Evolutionary conservation across 2,888 invertebrate genomes (phyloP), one percentile per base, ranked within the genome.

Genomic region (Orthosia cruda): DNA sequence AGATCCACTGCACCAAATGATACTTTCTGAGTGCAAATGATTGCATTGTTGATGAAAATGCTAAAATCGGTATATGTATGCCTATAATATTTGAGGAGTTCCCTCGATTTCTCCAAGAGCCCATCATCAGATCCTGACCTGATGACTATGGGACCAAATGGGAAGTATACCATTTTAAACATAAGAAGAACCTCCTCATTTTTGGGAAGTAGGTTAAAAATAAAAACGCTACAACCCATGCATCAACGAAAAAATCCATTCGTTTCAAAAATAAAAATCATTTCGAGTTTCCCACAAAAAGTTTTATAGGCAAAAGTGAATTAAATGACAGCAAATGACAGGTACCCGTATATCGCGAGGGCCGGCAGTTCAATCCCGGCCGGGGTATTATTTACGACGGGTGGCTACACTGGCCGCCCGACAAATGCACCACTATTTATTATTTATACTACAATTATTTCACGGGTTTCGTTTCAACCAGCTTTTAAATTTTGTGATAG

Each of bases 281-380:
- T 49, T 61, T 18, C 18, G 50, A 40, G 40, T 23, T 16, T 50
- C 32, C 55, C 57, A 47, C 73, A 68, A 71, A 70, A 73, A 54
- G 40, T 66, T 77, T 77, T 55, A 72, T n/a, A 32, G 45, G 26
- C 68, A 71, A 83, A 82, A 82, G 50, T 82, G 80, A 84, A 68
- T 84, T 70, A 80, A 84, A 80, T 84, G 80, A 58, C 71, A 49
- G 5, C 55, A 67, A 70, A 83, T 83, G 80, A 65, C 84, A 80
- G 63, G 83, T 74, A 67, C 45, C 67, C 66, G 67, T 75, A 80
- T 62, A 71, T 45, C 59, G 61, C 20, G 32, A 40, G 67, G 59
- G 61, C 58, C 64, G 83, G 74, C 77, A 74, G 85, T 72, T 77
- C 85, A 67, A 84, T 83, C 81, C 67, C 77, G 63, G 47, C 23